Percentiles rank a stretch among this genome's conserved stretches.
These are phyloP conservation scores for Phengaris arion DNA, from an alignment of 2,888 invertebrate species.

Conservation along the genomic window DNA sequence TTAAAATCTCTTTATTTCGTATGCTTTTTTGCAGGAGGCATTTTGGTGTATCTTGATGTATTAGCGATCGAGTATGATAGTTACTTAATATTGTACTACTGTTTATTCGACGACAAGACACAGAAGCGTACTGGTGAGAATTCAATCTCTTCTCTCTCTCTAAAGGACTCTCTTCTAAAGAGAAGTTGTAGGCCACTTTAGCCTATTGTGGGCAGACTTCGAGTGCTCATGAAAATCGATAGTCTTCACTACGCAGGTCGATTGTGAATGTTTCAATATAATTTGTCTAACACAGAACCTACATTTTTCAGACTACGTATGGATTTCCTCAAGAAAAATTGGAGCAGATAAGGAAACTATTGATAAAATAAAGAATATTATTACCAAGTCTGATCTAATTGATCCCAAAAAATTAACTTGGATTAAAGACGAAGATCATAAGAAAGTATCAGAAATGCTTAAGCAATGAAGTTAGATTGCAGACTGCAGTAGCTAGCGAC, in stretches of 20 bases:
- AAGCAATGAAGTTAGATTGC: background rate
- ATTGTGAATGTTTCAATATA: background rate
- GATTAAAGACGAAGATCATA: constrained; percentile 12
- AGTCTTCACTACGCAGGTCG: too few species aligned
- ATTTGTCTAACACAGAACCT: background rate
- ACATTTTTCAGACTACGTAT: background rate
- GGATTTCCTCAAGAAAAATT: constrained; percentile 18
- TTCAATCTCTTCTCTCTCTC: too few species aligned
- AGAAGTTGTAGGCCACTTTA: too few species aligned
- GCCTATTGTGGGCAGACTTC: too few species aligned
- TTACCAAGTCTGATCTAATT: background rate
- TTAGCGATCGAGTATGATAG: constrained; percentile 10
- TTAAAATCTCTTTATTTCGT: too few species aligned
- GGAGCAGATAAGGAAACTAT: constrained; percentile 3
- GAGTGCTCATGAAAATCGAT: too few species aligned
- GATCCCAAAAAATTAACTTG: background rate
- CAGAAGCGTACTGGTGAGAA: constrained; percentile 14
- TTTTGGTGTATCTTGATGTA: background rate
- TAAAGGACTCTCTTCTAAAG: too few species aligned
- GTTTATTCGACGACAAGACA: constrained; percentile 3
- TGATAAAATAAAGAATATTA: background rate
- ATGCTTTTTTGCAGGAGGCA: background rate
- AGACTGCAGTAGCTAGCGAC: background rate
- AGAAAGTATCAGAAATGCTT: background rate
- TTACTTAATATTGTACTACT: background rate